Evolutionary conservation across 2,797 vertebrate genomes (phyloP), one percentile per base, ranked within the genome.

Genomic region (Scolopax rusticola): DNA sequence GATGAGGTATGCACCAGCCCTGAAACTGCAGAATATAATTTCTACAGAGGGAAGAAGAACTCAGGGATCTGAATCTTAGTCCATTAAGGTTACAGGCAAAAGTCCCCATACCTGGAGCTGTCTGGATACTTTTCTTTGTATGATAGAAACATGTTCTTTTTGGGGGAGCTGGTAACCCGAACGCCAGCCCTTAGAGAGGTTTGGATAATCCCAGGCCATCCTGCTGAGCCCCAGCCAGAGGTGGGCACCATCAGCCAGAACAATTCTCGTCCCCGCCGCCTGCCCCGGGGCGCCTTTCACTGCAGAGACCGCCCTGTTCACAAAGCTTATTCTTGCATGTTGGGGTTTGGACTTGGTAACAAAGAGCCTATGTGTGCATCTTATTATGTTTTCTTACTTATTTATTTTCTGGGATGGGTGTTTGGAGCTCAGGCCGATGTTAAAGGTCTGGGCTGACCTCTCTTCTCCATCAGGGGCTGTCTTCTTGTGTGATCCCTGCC

Each of bases 251-350:
- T 24, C 38, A 83, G n/a, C 59, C 83, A 90, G 91, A 94, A 93
- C 30, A 92, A 84, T 63, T 84, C 71, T 51, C 1, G 1, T 71
- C 15, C 60, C 77, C 0, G 0, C 45, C 0, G 7, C 70, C 60
- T 90, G 53, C 80, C 87, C 53, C 0, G 1, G 45, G 54, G 83
- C 4, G 0, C 67, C 64, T 95, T 96, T 85, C 78, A 12, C 60
- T 89, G 63, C 0, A 2, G 61, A 85, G 68, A 71, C 85, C 9
- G 15, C 70, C 84, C 79, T 89, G 61, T 64, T 92, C 47, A 47
- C 56, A 94, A 87, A 94, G 84, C 75, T 94, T 87, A 89, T 90
- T 95, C 86, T 90, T 87, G 64, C 79, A 79, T 48, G 25, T 67
- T 93, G 76, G 78, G 54, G 40, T 95, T 93, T 95, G 84, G 79